A percentile compares a stretch with the other conserved stretches of the same genome.
phyloP scores from a whole-genome alignment of 2,797 vertebrate species.

The Lepus oiostolus region DNA sequence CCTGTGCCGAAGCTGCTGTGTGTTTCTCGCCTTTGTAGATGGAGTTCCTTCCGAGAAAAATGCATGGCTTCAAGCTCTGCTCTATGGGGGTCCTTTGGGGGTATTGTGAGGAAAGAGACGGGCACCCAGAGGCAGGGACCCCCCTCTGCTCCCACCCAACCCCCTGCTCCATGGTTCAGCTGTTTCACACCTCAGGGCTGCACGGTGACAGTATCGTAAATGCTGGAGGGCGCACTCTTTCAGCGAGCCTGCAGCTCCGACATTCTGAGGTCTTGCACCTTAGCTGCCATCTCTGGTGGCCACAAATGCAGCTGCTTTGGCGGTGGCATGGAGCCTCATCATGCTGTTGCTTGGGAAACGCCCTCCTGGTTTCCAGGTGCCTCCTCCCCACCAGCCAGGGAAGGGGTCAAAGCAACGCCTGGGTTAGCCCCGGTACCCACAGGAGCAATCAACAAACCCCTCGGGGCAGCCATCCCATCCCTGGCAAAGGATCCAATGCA shows the following conservation, averaged over 20 bases:
- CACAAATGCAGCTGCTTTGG: fast-evolving
- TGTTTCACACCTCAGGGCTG: too few species aligned
- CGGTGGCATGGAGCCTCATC: fast-evolving
- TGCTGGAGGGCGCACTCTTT: fast-evolving
- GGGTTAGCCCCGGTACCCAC: neutral
- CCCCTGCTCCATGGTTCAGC: too few species aligned
- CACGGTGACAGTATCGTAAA: fast-evolving
- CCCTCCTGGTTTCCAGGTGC: neutral
- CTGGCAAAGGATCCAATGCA: neutral
- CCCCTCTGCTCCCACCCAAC: fast-evolving
- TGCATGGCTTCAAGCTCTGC: neutral
- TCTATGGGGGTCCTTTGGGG: too few species aligned
- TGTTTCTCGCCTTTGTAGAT: neutral
- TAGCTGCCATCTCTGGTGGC: fast-evolving
- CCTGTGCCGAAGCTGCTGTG: neutral
- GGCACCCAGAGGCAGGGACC: fast-evolving
- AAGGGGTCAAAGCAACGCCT: too few species aligned
- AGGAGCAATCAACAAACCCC: neutral
- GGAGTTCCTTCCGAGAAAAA: neutral
- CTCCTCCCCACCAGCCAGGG: neutral
- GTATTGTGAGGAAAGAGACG: fast-evolving
- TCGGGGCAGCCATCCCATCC: neutral
- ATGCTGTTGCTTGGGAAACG: neutral
- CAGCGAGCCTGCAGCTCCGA: neutral
- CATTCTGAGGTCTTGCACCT: neutral